Evolutionary conservation across 2,888 invertebrate genomes (phyloP).

Genomic region (Malacosoma neustria): DNA sequence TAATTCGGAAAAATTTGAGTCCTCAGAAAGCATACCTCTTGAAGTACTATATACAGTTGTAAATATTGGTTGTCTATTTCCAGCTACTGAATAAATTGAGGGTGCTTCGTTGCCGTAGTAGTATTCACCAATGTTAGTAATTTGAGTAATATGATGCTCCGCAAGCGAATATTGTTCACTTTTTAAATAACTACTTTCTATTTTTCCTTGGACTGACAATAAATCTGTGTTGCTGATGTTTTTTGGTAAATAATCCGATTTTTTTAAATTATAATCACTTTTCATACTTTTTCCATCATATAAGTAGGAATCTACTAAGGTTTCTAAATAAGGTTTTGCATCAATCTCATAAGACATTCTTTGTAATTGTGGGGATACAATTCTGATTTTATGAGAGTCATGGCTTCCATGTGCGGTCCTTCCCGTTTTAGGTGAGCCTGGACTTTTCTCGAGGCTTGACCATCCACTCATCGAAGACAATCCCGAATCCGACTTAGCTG

Average conservation of each 20-base stretch:
- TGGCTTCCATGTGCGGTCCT: slow-evolving; percentile 49
- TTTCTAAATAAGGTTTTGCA: slow-evolving; percentile 69
- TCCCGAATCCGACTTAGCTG: slow-evolving; percentile 90
- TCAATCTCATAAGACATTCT: slow-evolving; percentile 52
- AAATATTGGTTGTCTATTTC: slow-evolving; percentile 81
- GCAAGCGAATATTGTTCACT: slow-evolving; percentile 37
- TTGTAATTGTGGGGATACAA: slow-evolving; percentile 55
- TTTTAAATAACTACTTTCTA: slow-evolving; percentile 41
- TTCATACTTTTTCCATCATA: slow-evolving; percentile 44
- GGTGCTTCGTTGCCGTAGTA: slow-evolving; percentile 72
- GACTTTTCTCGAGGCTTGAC: slow-evolving; percentile 90
- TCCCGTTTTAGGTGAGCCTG: slow-evolving; percentile 83
- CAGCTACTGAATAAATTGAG: slow-evolving; percentile 85
- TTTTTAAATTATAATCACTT: slow-evolving; percentile 43
- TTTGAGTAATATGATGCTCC: slow-evolving; percentile 40
- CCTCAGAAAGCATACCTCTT: slow-evolving; percentile 76
- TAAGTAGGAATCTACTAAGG: slow-evolving; percentile 69
- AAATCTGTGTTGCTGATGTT: slow-evolving; percentile 43
- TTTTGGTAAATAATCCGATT: slow-evolving; percentile 33
- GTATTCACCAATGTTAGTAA: slow-evolving; percentile 52
- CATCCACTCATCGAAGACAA: slow-evolving; percentile 91
- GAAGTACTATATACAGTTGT: slow-evolving; percentile 85
- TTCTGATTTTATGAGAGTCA: slow-evolving; percentile 56
- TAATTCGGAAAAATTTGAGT: slow-evolving; percentile 79
- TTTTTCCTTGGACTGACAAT: slow-evolving; percentile 41